A percentile compares a stretch with the other conserved stretches of the same genome.
Evolutionary conservation across 2,113 vertebrate genomes (phyloP).

Genomic region (Riparia riparia): DNA sequence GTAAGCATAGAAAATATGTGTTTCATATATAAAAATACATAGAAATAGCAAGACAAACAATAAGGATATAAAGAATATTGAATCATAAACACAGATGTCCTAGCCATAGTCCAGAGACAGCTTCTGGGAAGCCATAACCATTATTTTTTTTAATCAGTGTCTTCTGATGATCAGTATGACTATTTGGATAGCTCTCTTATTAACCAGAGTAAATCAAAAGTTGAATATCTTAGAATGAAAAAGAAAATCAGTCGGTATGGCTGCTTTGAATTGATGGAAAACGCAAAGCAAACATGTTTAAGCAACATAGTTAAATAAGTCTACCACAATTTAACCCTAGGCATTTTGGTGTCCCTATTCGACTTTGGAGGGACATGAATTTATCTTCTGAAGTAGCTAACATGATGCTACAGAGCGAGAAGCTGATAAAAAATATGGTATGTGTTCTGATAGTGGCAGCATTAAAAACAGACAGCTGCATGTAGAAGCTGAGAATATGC

Average conservation of each 20-base stretch:
- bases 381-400: neutral
- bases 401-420: neutral
- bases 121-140: neutral
- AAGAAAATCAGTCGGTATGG: neutral
- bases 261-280: neutral
- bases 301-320: neutral
- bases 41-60: neutral
- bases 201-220: neutral
- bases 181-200: neutral
- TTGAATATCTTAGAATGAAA: neutral
- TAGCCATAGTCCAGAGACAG: neutral
- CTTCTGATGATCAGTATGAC: neutral
- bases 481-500: neutral
- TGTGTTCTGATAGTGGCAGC: neutral
- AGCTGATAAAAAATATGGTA: neutral
- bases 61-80: neutral
- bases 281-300: slow-evolving; percentile 20
- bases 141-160: neutral
- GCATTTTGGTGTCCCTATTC: neutral
- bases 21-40: slow-evolving; percentile 3
- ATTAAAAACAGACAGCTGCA: neutral
- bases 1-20: neutral
- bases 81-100: neutral
- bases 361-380: neutral
- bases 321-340: neutral